Percentiles rank a stretch among this genome's conserved stretches.
These are phyloP conservation scores for Neodon shergylaensis DNA, from an alignment of 2,113 vertebrate species.

Conservation along the genomic window DNA sequence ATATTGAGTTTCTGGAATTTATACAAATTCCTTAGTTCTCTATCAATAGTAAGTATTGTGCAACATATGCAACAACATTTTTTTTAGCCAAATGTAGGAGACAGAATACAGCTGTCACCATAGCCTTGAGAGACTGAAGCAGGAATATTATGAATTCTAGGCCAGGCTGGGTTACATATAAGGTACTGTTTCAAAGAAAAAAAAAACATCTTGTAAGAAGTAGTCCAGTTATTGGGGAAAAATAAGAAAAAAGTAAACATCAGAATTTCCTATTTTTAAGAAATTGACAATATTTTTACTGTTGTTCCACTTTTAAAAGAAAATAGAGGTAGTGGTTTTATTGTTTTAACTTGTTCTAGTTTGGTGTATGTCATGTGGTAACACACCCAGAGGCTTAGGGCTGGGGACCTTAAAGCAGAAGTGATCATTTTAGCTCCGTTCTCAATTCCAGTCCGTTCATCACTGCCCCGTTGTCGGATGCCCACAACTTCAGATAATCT, in stretches of 20 bases:
- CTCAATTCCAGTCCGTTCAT: background rate
- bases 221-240: background rate
- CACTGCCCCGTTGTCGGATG: background rate
- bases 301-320: background rate
- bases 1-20: conserved; percentile 11
- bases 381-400: background rate
- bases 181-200: background rate
- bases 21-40: background rate
- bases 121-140: background rate
- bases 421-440: background rate
- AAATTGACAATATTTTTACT: background rate
- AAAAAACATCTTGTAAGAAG: background rate
- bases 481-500: background rate
- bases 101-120: background rate
- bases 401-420: background rate
- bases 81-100: background rate
- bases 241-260: background rate
- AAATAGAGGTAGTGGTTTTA: background rate
- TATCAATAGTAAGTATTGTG: background rate
- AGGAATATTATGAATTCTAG: background rate
- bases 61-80: background rate
- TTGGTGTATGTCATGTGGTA: background rate
- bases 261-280: conserved; percentile 9
- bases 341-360: background rate
- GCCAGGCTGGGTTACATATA: background rate